Percentiles rank a stretch among this genome's conserved stretches.
These are phyloP conservation scores for Cyrtorhinus lividipennis DNA, from an alignment of 1,140 invertebrate genomes.

Conservation along the genomic window DNA sequence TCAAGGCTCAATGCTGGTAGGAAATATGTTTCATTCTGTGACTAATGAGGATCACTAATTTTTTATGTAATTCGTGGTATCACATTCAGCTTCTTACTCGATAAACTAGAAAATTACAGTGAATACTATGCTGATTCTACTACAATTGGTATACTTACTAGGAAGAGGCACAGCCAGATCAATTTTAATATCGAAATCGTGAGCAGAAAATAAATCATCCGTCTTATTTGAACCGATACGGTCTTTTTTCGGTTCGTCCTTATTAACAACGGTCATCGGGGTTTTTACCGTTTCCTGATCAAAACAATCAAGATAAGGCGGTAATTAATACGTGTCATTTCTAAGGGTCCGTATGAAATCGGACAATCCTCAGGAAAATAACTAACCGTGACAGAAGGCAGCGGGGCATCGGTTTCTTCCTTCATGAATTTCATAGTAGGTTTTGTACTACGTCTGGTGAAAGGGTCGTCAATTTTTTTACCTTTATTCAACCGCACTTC, in stretches of 20 bases:
- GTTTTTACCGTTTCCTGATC: slow-evolving; percentile 3
- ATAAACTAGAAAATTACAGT: no score
- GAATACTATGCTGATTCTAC: no score
- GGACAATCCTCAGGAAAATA: no score
- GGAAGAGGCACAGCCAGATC: slow-evolving; percentile 73
- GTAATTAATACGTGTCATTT: no score
- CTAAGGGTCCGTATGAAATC: no score
- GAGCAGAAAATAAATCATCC: slow-evolving; percentile 74
- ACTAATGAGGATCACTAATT: no score
- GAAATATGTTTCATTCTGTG: no score
- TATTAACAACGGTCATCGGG: neutral
- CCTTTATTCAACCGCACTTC: slow-evolving; percentile 63
- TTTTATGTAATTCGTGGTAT: no score
- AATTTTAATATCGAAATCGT: slow-evolving; percentile 93
- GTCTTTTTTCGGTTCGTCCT: slow-evolving; percentile 11
- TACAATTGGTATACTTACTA: slow-evolving; percentile 51
- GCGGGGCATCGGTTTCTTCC: slow-evolving; percentile 31
- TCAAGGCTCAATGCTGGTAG: no score
- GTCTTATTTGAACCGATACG: slow-evolving; percentile 26
- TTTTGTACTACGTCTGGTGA: slow-evolving; percentile 81
- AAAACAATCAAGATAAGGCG: no score
- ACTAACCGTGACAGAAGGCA: neutral
- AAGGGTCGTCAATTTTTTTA: slow-evolving; percentile 74
- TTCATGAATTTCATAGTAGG: slow-evolving; percentile 70
- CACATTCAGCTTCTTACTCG: no score